Percentiles rank a stretch among this genome's conserved stretches.
Evolutionary conservation across 2,797 vertebrate genomes (phyloP).

Genomic region (Sarcoramphus papa): DNA sequence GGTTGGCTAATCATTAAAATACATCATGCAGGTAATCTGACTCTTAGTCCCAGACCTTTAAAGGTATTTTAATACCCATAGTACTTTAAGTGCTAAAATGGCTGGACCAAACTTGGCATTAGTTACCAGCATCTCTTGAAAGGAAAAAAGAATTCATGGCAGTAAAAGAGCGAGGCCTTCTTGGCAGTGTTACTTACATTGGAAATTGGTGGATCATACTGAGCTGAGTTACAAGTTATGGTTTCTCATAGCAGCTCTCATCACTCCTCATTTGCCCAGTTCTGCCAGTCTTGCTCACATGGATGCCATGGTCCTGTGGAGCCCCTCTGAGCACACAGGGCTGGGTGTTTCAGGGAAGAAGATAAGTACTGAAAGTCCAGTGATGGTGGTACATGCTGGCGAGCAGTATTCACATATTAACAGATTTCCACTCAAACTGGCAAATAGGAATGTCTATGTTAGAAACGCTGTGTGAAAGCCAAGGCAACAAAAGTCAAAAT

Average conservation of each 20-base stretch:
- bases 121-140: not conserved
- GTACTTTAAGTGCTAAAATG: not conserved
- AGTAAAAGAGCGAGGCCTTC: not conserved
- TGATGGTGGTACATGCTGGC: not conserved
- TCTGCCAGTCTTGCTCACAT: not conserved
- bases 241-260: not conserved
- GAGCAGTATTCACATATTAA: constrained; percentile 13
- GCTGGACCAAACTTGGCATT: not conserved
- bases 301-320: not conserved
- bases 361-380: not conserved
- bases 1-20: not conserved
- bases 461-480: constrained; percentile 60
- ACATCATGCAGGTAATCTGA: not conserved
- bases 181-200: not conserved
- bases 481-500: constrained; percentile 63
- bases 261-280: not conserved
- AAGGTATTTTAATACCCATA: not conserved
- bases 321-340: not conserved
- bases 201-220: not conserved
- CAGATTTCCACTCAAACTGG: constrained; percentile 57
- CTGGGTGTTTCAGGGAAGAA: not conserved
- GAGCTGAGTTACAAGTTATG: not conserved
- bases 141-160: not conserved
- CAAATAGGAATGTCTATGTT: constrained; percentile 37
- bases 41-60: not conserved